These are phyloP conservation scores for Festucalex cinctus DNA, from an alignment of 2,113 vertebrate species.

Conservation along the genomic window DNA sequence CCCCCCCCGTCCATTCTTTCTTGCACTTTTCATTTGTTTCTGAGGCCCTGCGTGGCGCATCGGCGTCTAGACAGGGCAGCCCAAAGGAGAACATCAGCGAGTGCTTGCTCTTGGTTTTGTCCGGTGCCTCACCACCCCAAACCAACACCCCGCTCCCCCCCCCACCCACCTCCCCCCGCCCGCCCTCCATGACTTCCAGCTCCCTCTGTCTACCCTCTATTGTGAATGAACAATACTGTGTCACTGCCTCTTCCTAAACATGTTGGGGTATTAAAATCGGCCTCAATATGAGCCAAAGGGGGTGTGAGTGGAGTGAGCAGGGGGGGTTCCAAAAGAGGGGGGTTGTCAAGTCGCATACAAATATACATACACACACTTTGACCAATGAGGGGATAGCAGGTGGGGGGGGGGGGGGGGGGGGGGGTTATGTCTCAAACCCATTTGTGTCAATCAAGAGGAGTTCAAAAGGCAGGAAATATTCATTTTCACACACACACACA, in stretches of 20 bases:
- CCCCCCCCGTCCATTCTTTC: constrained; percentile 8
- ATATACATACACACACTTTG: constrained; percentile 47
- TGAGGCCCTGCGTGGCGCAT: constrained; percentile 36
- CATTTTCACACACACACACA: constrained; percentile 37
- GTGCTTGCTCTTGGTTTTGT: constrained; percentile 54
- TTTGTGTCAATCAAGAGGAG: constrained; percentile 66
- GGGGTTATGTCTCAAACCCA: constrained; percentile 49
- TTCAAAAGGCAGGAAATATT: constrained; percentile 69
- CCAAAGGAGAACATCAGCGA: constrained; percentile 40
- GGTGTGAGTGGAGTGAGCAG: constrained; percentile 15
- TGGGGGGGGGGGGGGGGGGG: neutral
- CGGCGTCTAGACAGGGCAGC: constrained; percentile 54
- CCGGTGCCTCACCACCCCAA: neutral
- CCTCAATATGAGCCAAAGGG: constrained; percentile 55
- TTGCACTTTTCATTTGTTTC: constrained; percentile 27
- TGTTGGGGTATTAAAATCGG: constrained; percentile 71
- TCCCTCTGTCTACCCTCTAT: constrained; percentile 66
- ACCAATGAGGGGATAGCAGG: constrained; percentile 28
- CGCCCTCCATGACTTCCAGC: constrained; percentile 40
- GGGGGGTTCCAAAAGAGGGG: constrained; percentile 9
- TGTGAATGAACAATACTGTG: constrained; percentile 73
- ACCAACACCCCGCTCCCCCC: neutral
- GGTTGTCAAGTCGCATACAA: constrained; percentile 44
- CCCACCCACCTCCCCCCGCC: neutral
- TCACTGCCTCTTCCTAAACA: constrained; percentile 78